Evolutionary conservation across 2,797 vertebrate genomes (phyloP).

Genomic region (Gymnothorax reevesii): DNA sequence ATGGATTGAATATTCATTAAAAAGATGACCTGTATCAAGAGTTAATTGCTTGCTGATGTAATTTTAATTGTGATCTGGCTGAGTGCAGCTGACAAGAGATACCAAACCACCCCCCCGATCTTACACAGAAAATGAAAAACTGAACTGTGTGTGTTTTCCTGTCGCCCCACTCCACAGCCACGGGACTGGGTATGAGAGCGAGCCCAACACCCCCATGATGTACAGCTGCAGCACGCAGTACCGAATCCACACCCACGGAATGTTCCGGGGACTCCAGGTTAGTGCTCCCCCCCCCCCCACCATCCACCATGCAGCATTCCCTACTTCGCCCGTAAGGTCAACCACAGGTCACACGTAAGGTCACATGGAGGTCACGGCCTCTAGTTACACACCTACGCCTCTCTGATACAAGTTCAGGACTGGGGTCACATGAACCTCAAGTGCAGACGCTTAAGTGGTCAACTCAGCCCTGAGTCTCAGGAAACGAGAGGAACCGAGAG

Average conservation of each 20-base stretch:
- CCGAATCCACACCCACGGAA: constrained; percentile 92
- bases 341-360: constrained; percentile 29
- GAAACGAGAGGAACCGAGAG: background rate
- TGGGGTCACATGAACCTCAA: constrained; percentile 25
- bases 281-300: constrained; percentile 41
- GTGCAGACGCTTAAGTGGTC: constrained; percentile 32
- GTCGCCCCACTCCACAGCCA: constrained; percentile 67
- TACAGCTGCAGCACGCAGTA: constrained; percentile 95
- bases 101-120: background rate
- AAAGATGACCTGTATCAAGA: background rate
- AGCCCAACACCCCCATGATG: constrained; percentile 83
- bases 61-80: background rate
- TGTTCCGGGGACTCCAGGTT: constrained; percentile 94
- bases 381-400: too few species aligned
- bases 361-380: background rate
- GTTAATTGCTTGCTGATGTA: background rate
- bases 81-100: background rate
- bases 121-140: background rate
- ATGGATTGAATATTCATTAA: background rate
- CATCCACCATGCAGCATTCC: too few species aligned
- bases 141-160: constrained; percentile 37
- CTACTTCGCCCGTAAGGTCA: constrained; percentile 29
- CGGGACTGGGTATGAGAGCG: constrained; percentile 80
- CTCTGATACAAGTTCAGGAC: constrained; percentile 42
- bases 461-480: background rate